These are phyloP conservation scores for Troglohyphantes excavatus DNA, from an alignment of 2,888 invertebrate genomes.

Conservation along the genomic window DNA sequence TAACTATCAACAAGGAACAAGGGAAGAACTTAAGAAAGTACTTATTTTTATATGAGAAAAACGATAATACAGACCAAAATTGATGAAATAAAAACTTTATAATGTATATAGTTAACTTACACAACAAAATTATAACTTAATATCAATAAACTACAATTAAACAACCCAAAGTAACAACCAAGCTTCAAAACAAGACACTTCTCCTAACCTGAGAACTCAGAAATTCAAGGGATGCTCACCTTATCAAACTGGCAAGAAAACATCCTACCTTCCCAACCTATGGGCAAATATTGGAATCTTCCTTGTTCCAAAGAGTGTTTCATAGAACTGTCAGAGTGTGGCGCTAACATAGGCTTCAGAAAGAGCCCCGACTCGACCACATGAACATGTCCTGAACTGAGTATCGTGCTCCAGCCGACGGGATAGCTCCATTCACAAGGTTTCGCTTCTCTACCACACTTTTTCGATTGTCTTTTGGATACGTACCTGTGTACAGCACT, in stretches of 20 bases:
- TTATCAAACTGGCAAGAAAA: background rate
- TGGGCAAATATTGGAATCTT: slow-evolving; percentile 45
- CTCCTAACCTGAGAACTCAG: background rate
- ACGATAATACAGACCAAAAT: no score
- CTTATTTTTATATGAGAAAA: no score
- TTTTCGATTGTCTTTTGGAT: slow-evolving; percentile 10
- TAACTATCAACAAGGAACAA: no score
- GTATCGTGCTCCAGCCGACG: slow-evolving; percentile 7
- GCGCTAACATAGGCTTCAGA: slow-evolving; percentile 74
- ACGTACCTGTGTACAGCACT: background rate
- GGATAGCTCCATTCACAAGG: background rate
- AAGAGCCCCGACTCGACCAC: slow-evolving; percentile 55
- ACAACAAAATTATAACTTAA: no score
- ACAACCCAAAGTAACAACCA: background rate
- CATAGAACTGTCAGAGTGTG: slow-evolving; percentile 73
- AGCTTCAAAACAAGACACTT: background rate
- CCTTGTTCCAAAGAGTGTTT: slow-evolving; percentile 65
- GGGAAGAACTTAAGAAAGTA: no score
- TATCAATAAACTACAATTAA: background rate
- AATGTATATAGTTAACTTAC: no score
- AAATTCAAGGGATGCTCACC: background rate
- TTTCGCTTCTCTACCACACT: slow-evolving; percentile 9
- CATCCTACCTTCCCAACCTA: slow-evolving; percentile 68
- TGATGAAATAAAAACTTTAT: no score
- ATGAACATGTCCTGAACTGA: slow-evolving; percentile 44